Base-by-base conservation (phyloP, 2,888 invertebrate species). In the Caenorhabditis sp. region DNA sequence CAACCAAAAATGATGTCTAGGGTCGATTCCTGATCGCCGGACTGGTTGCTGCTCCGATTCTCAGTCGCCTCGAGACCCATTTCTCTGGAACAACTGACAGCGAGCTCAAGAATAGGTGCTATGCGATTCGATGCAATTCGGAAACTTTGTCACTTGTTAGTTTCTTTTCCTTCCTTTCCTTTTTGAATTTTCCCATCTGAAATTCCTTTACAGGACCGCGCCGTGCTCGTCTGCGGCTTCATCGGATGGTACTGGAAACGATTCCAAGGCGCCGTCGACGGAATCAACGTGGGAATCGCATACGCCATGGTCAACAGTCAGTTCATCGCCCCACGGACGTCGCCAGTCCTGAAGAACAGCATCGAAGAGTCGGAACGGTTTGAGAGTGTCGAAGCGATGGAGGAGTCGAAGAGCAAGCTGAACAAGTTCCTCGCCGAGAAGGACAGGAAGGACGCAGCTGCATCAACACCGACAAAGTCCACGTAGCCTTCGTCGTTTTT, bases 161-260 rank as follows among this genome's bases (percentile, higher is more conserved):
- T 67, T 35, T n/a, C n/a, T n/a, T n/a, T n/a, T n/a, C n/a, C n/a
- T n/a, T n/a, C n/a, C n/a, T n/a, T n/a, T n/a, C n/a, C n/a, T n/a
- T n/a, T n/a, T n/a, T n/a, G n/a, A n/a, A n/a, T n/a, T n/a, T n/a
- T n/a, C n/a, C n/a, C n/a, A n/a, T n/a, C n/a, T n/a, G n/a, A n/a
- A n/a, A 18, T 37, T 47, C 26, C 6, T 22, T 68, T 84, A 35
- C 72, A 90, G 89, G 90, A 90, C 65, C 89, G 91, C 22, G 72
- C 82, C 15, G 83, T 89, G 0, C 50, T 89, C 6, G 77, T 83
- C 8, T 82, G 85, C 58, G 90, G 89, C 18, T 80, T 89, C 61
- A 78, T 90, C 60, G 91, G 91, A 0, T 91, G 91, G 91, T 91
- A 91, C 76, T 90, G 90, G 90, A 85, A 84, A 60, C 81, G 90